phyloP scores from a whole-genome alignment of 2,797 vertebrate genomes.

The Balearica regulorum region DNA sequence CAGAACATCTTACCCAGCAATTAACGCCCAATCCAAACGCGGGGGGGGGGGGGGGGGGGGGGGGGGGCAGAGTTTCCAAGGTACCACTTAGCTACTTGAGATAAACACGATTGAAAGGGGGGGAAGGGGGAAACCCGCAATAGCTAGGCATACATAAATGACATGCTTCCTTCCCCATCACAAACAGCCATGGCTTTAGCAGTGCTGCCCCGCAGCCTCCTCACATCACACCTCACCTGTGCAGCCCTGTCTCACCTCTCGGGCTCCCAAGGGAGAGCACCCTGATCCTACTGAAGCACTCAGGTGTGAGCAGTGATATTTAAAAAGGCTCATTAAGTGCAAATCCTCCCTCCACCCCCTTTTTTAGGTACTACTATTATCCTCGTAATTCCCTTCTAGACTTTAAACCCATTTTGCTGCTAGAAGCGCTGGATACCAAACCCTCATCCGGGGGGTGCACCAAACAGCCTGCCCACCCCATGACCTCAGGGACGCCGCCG shows the following conservation, averaged over 20 bases:
- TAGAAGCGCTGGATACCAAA: background rate
- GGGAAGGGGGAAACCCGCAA: background rate
- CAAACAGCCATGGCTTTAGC: background rate
- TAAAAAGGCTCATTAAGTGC: background rate
- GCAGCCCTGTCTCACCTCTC: background rate
- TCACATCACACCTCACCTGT: background rate
- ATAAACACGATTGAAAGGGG: background rate
- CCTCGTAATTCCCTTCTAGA: background rate
- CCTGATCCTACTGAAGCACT: background rate
- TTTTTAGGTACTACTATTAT: background rate
- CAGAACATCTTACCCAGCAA: background rate
- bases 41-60: background rate
- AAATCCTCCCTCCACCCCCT: accelerated
- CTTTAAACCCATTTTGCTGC: background rate
- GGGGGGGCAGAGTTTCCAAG: slow-evolving; percentile 25
- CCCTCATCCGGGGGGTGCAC: accelerated
- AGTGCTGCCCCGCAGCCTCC: background rate
- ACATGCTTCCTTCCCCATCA: background rate
- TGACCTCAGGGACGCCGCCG: background rate
- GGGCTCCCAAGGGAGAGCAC: background rate
- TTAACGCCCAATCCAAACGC: background rate
- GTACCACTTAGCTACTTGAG: background rate
- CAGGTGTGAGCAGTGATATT: background rate
- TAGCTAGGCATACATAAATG: background rate
- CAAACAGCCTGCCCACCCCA: too few species aligned